Evolutionary conservation across 2,797 vertebrate species (phyloP).

Genomic region (Sebastes nivosus): DNA sequence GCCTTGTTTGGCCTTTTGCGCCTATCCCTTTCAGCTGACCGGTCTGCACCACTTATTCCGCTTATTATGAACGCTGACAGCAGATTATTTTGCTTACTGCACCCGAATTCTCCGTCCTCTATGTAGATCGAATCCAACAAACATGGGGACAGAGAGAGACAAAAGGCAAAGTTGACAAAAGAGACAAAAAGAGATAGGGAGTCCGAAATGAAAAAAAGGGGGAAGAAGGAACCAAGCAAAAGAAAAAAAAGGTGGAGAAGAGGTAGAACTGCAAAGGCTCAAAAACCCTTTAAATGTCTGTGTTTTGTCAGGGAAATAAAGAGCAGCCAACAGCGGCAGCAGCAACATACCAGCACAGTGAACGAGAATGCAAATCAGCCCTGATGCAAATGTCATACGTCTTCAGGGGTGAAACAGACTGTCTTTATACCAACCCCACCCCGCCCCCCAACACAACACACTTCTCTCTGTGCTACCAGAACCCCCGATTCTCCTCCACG

Average conservation of each 20-base stretch:
- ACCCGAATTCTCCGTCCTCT: conserved; percentile 53
- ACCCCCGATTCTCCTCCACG: conserved; percentile 16
- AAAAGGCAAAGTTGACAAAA: conserved; percentile 59
- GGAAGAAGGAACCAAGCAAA: conserved; percentile 1
- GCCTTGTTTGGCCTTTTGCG: conserved; percentile 38
- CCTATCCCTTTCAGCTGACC: conserved; percentile 64
- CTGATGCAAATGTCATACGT: conserved; percentile 77
- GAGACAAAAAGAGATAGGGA: conserved; percentile 61
- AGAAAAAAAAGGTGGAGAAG: conserved; percentile 19
- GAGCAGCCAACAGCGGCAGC: conserved; percentile 44
- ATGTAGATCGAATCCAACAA: conserved; percentile 41
- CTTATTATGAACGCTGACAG: conserved; percentile 58
- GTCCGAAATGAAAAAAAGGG: conserved; percentile 33
- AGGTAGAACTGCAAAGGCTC: conserved; percentile 29
- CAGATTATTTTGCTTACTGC: conserved; percentile 71
- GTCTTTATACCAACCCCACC: conserved; percentile 67
- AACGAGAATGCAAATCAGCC: conserved; percentile 80
- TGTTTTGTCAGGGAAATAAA: conserved; percentile 67
- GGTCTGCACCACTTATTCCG: conserved; percentile 53
- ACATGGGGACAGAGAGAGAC: conserved; percentile 19
- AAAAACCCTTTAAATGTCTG: conserved; percentile 56
- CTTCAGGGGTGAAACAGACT: conserved; percentile 69
- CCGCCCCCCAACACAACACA: conserved; percentile 45
- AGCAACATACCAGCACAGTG: conserved; percentile 71
- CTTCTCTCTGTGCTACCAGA: conserved; percentile 47